Conservation (phyloP, 2,797 vertebrate genomes). For the Rhinella marina region DNA sequence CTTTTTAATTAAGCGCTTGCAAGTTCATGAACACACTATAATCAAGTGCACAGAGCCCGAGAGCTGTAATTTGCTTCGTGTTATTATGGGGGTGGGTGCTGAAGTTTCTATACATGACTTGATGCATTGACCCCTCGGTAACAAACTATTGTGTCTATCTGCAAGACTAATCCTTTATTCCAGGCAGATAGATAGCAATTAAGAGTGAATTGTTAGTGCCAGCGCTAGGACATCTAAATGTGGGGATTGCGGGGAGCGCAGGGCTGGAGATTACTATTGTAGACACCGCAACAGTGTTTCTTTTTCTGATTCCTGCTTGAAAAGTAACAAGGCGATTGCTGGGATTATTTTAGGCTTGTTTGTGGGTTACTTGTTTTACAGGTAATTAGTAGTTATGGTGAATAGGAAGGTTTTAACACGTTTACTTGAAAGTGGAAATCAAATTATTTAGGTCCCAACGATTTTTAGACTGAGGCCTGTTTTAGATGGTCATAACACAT, state of each 20-base stretch:
- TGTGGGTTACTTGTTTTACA: conserved; percentile 13
- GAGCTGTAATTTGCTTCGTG: conserved; percentile 58
- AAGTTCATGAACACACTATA: conserved; percentile 56
- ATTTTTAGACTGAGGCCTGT: too few species aligned
- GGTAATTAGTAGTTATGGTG: neutral
- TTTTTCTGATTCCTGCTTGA: conserved; percentile 22
- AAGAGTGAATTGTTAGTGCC: conserved; percentile 49
- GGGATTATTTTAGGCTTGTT: conserved; percentile 12
- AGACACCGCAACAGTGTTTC: conserved; percentile 24
- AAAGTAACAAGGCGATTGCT: conserved; percentile 25
- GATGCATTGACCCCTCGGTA: conserved; percentile 57
- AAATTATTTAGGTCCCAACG: too few species aligned
- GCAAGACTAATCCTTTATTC: conserved; percentile 48
- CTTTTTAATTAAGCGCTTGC: conserved; percentile 60
- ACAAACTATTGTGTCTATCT: conserved; percentile 61
- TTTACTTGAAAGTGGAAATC: neutral
- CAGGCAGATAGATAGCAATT: conserved; percentile 61
- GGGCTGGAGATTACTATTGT: conserved; percentile 25
- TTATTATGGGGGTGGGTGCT: conserved; percentile 55
- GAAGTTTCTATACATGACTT: conserved; percentile 58
- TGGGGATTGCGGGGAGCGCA: conserved; percentile 34
- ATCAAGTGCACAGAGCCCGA: conserved; percentile 49
- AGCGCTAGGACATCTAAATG: conserved; percentile 50
- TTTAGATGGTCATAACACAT: too few species aligned
- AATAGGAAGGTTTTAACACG: neutral